Base-by-base conservation (phyloP, 2,888 invertebrate species). In the Acleris literana region DNA sequence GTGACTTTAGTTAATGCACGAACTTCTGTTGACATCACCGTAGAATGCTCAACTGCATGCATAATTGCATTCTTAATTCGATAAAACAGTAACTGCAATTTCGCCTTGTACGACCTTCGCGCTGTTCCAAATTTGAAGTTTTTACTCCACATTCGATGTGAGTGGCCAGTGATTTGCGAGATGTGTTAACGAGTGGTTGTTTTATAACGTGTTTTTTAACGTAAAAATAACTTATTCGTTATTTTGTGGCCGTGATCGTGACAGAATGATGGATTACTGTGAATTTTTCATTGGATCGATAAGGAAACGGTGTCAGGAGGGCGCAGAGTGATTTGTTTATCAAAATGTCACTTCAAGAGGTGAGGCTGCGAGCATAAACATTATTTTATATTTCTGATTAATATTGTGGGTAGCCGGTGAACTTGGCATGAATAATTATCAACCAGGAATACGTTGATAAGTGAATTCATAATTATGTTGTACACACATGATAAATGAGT, bases 311-410 rank as follows among this genome's bases (percentile, higher is more conserved):
- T 86, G 86, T 85, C 82, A 81, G 71, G 72, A 76, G 76, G 79
- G 72, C 72, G 71, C 70, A 69, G 69, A 76, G 81, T 84, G 80
- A 87, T 82, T 80, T 78, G 76, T 81, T 69, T 76, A 68, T 69
- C 71, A 78, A 65, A 64, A 90, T 92, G 92, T 92, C 92, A 75
- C 83, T 92, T 68, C 85, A 86, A 75, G 90, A 92, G 92, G 92
- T 92, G 73, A 88, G 90, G 92, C 90, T 92, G 73, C 87, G 89
- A n/a, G 20, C 39, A 53, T 33, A 20, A 39, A 61, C 20, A 33
- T 29, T 7, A 29, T 61, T 46, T 20, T 49, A 48, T 0, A 52
- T 44, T 55, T 61, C 22, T 56, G 44, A 55, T 51, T 58, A 48
- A 25, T 54, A 44, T 29, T 51, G 56, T 33, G 65, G 55, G 59